Percentiles rank a stretch among this genome's conserved stretches.
These are phyloP conservation scores for Lagocephalus sceleratus DNA, from an alignment of 2,797 vertebrate genomes.

Conservation along the genomic window DNA sequence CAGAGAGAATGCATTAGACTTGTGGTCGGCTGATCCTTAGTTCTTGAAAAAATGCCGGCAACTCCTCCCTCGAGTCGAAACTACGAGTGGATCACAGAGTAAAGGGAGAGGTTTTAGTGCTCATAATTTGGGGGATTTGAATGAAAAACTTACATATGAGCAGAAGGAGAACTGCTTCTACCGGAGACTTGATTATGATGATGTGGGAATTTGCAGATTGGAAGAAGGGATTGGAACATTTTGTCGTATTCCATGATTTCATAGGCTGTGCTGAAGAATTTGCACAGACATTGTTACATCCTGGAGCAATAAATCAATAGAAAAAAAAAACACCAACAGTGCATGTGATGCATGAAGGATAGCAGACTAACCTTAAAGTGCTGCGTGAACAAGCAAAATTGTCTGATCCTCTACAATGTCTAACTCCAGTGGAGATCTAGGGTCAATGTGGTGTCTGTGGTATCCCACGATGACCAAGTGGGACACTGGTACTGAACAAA, in stretches of 20 bases:
- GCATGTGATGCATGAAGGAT: constrained; percentile 9
- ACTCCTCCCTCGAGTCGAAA: constrained; percentile 61
- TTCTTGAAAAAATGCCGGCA: constrained; percentile 62
- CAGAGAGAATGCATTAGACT: constrained; percentile 71
- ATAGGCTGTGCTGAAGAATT: constrained; percentile 56
- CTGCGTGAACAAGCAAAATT: constrained; percentile 42
- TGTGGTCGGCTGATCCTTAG: constrained; percentile 74
- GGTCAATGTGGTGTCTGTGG: constrained; percentile 59
- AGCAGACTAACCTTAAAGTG: constrained; percentile 47
- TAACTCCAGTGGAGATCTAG: constrained; percentile 33
- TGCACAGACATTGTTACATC: constrained; percentile 54
- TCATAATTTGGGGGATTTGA: constrained; percentile 74
- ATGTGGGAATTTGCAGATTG: constrained; percentile 70
- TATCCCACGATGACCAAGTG: constrained; percentile 49
- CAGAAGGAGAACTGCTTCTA: constrained; percentile 57
- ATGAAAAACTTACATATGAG: constrained; percentile 64
- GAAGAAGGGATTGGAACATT: constrained; percentile 65
- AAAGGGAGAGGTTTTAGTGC: constrained; percentile 67
- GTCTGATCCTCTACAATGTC: constrained; percentile 45
- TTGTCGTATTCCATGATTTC: constrained; percentile 67
- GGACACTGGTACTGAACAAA: constrained; percentile 42
- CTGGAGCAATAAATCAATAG: constrained; percentile 19
- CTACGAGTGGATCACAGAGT: constrained; percentile 63
- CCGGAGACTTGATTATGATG: constrained; percentile 69
- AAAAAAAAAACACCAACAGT: constrained; percentile 43